phyloP scores from a whole-genome alignment of 1,140 invertebrate genomes.

The Caligus rogercresseyi region DNA sequence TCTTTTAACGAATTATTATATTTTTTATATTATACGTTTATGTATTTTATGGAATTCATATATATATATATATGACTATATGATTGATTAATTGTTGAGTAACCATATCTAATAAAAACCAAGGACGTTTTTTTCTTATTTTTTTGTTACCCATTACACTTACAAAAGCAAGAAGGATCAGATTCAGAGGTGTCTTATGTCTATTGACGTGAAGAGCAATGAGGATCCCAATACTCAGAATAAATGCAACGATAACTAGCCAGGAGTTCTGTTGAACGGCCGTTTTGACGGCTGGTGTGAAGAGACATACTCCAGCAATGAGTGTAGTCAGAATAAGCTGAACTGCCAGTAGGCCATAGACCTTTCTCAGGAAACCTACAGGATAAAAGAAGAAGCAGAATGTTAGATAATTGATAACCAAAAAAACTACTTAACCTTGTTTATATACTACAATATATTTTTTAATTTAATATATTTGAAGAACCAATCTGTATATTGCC shows the following conservation, averaged over 20 bases:
- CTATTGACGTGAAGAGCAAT: slow-evolving; percentile 26
- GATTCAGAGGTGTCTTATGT: slow-evolving; percentile 25
- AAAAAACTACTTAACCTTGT: slow-evolving; percentile 1
- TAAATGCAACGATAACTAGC: slow-evolving; percentile 23
- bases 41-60: too few species aligned
- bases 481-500: background rate
- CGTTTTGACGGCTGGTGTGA: slow-evolving; percentile 39
- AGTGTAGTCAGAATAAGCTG: slow-evolving; percentile 52
- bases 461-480: background rate
- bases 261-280: slow-evolving; percentile 44
- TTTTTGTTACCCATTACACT: too few species aligned
- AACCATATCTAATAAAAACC: too few species aligned
- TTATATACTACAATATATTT: slow-evolving; percentile 10
- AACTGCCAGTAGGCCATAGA: slow-evolving; percentile 53
- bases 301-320: slow-evolving; percentile 43
- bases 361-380: slow-evolving; percentile 57
- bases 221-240: slow-evolving; percentile 23
- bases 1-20: too few species aligned
- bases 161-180: slow-evolving; percentile 30
- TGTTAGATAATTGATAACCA: slow-evolving; percentile 1
- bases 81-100: too few species aligned
- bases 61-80: too few species aligned
- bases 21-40: too few species aligned
- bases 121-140: too few species aligned
- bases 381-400: slow-evolving; percentile 21